Percentiles rank a stretch among this genome's conserved stretches.
Evolutionary conservation across 2,797 vertebrate species (phyloP).

Genomic region (Fringilla coelebs): DNA sequence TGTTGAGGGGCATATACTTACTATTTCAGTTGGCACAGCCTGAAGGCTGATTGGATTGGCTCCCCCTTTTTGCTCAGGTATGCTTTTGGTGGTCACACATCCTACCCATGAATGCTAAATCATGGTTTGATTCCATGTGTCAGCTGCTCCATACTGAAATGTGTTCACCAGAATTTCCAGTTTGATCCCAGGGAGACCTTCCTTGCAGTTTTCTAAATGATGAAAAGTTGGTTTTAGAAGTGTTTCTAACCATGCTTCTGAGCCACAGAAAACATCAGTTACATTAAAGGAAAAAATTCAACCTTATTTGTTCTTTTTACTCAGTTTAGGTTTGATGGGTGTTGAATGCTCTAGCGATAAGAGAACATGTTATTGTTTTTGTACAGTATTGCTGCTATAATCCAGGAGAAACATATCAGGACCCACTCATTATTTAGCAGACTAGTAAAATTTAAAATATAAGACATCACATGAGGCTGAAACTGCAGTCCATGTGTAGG

Average conservation of each 20-base stretch:
- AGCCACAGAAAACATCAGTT: neutral
- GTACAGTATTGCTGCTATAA: neutral
- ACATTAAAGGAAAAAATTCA: neutral
- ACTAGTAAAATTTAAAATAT: neutral
- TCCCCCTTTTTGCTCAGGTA: neutral
- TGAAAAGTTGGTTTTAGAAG: neutral
- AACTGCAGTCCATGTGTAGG: neutral
- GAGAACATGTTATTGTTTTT: neutral
- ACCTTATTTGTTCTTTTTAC: neutral
- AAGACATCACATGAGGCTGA: neutral
- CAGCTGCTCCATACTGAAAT: neutral
- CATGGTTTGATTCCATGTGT: neutral
- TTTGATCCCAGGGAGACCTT: neutral
- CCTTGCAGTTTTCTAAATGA: neutral
- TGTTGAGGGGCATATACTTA: neutral
- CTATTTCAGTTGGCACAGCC: neutral
- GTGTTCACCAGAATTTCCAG: neutral
- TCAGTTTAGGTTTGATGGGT: neutral
- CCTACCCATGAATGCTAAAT: neutral
- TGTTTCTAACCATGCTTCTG: neutral
- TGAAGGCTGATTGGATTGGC: neutral
- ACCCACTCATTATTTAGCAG: neutral
- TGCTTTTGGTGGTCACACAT: neutral
- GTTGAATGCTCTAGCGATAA: neutral
- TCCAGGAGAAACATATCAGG: neutral